phyloP scores from a whole-genome alignment of 2,113 vertebrate species.

The Nycticryphes semicollaris region DNA sequence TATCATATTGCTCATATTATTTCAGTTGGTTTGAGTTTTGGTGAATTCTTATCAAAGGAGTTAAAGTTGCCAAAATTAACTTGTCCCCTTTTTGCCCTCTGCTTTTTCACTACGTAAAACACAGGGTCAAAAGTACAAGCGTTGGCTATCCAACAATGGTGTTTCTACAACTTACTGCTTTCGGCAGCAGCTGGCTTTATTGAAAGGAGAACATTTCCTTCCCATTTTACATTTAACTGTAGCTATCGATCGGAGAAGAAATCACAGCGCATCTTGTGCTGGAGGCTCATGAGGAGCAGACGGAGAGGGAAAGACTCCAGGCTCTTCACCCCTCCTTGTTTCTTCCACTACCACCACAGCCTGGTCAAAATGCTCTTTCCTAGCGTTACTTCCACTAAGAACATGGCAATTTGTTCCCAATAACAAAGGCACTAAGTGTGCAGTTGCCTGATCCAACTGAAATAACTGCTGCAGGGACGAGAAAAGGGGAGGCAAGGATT shows the following conservation, averaged over 20 bases:
- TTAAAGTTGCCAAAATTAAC: not conserved
- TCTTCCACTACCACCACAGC: not conserved
- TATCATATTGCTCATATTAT: accelerated
- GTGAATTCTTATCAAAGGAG: not conserved
- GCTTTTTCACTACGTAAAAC: not conserved
- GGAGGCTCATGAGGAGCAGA: accelerated
- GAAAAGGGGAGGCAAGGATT: not conserved
- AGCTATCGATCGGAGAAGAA: not conserved
- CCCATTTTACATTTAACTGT: not conserved
- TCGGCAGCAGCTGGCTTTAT: not conserved
- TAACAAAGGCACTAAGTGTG: accelerated
- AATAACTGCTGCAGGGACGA: not conserved
- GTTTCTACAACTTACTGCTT: not conserved
- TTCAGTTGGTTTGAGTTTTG: not conserved
- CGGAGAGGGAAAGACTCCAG: accelerated
- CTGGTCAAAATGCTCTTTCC: not conserved
- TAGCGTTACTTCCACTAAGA: not conserved
- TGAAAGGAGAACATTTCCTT: not conserved
- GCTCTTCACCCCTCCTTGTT: accelerated
- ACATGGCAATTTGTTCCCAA: accelerated
- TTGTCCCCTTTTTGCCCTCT: not conserved
- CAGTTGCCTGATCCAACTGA: not conserved
- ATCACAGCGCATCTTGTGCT: accelerated
- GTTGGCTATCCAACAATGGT: not conserved
- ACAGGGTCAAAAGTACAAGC: not conserved